phyloP scores from a whole-genome alignment of 2,888 invertebrate genomes.

The Leptothorax acervorum region DNA sequence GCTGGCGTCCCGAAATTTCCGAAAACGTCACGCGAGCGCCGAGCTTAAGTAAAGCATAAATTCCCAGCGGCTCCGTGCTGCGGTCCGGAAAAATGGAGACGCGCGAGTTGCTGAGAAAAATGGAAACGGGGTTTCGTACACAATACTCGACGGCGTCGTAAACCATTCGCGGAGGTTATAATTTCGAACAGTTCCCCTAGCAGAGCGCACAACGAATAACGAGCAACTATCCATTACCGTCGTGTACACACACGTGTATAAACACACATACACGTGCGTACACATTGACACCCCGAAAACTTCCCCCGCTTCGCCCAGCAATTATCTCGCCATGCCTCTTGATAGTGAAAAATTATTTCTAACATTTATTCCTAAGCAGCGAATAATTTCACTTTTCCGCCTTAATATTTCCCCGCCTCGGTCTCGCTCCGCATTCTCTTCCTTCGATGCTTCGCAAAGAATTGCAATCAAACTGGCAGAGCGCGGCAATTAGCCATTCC shows the following conservation, averaged over 20 bases:
- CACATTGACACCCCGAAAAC: slow-evolving; percentile 39
- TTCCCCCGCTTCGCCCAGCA: slow-evolving; percentile 58
- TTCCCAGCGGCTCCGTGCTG: slow-evolving; percentile 36
- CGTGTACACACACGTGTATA: slow-evolving; percentile 22
- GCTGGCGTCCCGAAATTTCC: slow-evolving; percentile 39
- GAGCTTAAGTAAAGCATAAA: slow-evolving; percentile 52
- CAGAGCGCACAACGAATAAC: slow-evolving; percentile 65
- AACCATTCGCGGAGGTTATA: slow-evolving; percentile 69
- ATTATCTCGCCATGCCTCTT: slow-evolving; percentile 67
- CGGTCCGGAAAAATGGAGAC: slow-evolving; percentile 52
- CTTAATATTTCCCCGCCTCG: slow-evolving; percentile 32
- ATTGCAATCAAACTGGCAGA: slow-evolving; percentile 69
- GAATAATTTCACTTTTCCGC: slow-evolving; percentile 30
- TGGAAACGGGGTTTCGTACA: slow-evolving; percentile 47
- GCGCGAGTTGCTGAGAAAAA: slow-evolving; percentile 44
- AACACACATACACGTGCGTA: background rate
- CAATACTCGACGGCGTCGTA: slow-evolving; percentile 57
- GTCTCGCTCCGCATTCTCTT: background rate
- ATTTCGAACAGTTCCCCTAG: slow-evolving; percentile 64
- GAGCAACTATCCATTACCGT: slow-evolving; percentile 71
- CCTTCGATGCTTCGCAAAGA: slow-evolving; percentile 62
- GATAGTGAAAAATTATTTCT: slow-evolving; percentile 73
- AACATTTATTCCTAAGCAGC: slow-evolving; percentile 68
- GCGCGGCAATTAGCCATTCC: slow-evolving; percentile 70
- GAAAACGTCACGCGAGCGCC: slow-evolving; percentile 37